Conservation (phyloP, 2,888 invertebrate species). For the Lasioglossum oenotherae region DNA sequence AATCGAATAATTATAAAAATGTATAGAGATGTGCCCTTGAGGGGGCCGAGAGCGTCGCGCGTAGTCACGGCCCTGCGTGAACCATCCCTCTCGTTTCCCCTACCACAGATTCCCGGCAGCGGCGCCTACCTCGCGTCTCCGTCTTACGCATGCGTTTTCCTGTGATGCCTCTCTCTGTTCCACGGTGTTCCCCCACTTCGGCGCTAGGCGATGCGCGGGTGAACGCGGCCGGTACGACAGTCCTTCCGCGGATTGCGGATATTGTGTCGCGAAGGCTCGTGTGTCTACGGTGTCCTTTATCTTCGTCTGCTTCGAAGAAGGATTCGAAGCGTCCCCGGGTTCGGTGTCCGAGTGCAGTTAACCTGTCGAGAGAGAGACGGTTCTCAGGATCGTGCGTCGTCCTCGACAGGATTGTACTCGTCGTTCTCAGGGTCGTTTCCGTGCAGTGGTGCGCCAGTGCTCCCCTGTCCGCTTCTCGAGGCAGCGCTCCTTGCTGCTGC, state of each 20-base stretch:
- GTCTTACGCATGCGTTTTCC: slow-evolving; percentile 31
- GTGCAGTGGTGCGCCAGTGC: slow-evolving; percentile 9
- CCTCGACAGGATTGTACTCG: not conserved
- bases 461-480: slow-evolving; percentile 1
- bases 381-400: not conserved
- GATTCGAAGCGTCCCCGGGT: not conserved
- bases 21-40: no score
- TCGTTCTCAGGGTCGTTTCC: slow-evolving; percentile 29
- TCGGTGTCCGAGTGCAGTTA: not conserved
- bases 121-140: slow-evolving; percentile 32
- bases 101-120: slow-evolving; percentile 1
- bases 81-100: slow-evolving; percentile 61
- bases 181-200: slow-evolving; percentile 40
- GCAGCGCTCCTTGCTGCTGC: not conserved
- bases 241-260: slow-evolving; percentile 80
- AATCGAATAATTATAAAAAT: no score
- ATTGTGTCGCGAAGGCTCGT: slow-evolving; percentile 62
- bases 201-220: slow-evolving; percentile 41
- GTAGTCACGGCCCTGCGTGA: slow-evolving; percentile 28
- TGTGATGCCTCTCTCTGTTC: slow-evolving; percentile 22
- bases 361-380: no score
- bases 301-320: not conserved
- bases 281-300: slow-evolving; percentile 25
- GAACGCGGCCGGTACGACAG: slow-evolving; percentile 72
- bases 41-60: not conserved